phyloP scores from a whole-genome alignment of 2,888 invertebrate genomes.

The Lasioglossum calceatum region DNA sequence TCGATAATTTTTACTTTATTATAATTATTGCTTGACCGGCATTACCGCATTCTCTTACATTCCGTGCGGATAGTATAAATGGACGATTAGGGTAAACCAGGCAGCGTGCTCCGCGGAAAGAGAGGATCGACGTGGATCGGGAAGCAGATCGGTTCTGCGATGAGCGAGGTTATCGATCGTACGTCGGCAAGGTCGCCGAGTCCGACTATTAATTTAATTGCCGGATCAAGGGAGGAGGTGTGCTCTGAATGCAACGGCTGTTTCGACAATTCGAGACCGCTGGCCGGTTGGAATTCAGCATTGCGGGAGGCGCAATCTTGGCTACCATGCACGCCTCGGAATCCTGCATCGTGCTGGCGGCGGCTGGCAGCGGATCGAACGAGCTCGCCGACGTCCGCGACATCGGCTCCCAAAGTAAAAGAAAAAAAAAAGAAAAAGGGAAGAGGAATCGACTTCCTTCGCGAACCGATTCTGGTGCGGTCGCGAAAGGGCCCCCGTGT shows the following conservation, averaged over 20 bases:
- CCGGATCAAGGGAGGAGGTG: constrained; percentile 43
- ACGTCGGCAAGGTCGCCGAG: constrained; percentile 41
- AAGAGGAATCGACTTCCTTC: constrained; percentile 17
- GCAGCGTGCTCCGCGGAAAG: background rate
- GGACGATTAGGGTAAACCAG: background rate
- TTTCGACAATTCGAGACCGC: constrained; percentile 24
- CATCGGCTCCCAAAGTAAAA: background rate
- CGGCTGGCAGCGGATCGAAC: constrained; percentile 24
- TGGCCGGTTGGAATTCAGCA: constrained; percentile 68
- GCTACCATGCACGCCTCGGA: constrained; percentile 70
- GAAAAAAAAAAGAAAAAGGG: constrained; percentile 24
- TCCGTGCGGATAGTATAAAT: too few species aligned
- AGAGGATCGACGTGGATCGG: background rate
- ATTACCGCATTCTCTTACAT: too few species aligned
- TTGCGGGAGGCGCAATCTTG: constrained; percentile 73
- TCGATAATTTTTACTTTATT: too few species aligned
- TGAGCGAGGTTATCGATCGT: constrained; percentile 52
- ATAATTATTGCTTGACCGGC: too few species aligned
- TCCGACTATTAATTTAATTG: constrained; percentile 64
- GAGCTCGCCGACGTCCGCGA: constrained; percentile 19
- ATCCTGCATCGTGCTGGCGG: constrained; percentile 61
- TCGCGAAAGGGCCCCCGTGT: background rate
- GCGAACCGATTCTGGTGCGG: constrained; percentile 35
- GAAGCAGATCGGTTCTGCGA: background rate
- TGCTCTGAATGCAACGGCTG: constrained; percentile 54